Evolutionary conservation across 2,888 invertebrate genomes (phyloP), one percentile per base, ranked within the genome.

Genomic region (Dynastes grantii): DNA sequence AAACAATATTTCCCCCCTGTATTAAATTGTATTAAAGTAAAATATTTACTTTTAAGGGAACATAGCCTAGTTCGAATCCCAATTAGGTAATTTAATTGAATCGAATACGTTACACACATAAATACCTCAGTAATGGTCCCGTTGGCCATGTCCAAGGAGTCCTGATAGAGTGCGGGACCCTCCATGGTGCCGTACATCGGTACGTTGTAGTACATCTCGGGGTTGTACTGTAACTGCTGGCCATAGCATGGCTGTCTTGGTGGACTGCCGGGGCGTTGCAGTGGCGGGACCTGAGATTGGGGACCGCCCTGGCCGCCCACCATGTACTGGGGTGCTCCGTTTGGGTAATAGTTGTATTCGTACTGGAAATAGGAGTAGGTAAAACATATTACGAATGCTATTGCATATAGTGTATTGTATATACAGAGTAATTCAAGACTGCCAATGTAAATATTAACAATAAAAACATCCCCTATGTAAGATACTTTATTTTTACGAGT

Each of bases 261-360:
- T 76, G 85, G 85, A 78, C 85, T 85, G 79, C 81, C 84, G 64
- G 85, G 83, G 40, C 84, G 83, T 73, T 84, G 84, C 84, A 85
- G 81, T 76, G 83, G 82, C 67, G 83, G 84, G 45, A 79, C 81
- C 80, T 80, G 82, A 70, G 83, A 80, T 64, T 78, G 80, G 61
- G 82, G 83, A 37, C 85, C 84, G 81, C 83, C 83, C 83, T 84
- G 84, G 76, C 83, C 81, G 73, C 84, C 84, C 82, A 86, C 84
- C 84, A 86, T 81, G 82, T 84, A 86, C 76, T 85, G 85, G 70
- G 84, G 80, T 76, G 85, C 86, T 83, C 87, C 87, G 84, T 86
- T 87, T 80, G 85, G 81, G 84, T 86, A 87, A 83, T 87, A 87
- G 84, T 85, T 85, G 85, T 85, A 87, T 49, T 88, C 87, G 83